phyloP scores from a whole-genome alignment of 2,797 vertebrate species.

The Macrochelys suwanniensis region DNA sequence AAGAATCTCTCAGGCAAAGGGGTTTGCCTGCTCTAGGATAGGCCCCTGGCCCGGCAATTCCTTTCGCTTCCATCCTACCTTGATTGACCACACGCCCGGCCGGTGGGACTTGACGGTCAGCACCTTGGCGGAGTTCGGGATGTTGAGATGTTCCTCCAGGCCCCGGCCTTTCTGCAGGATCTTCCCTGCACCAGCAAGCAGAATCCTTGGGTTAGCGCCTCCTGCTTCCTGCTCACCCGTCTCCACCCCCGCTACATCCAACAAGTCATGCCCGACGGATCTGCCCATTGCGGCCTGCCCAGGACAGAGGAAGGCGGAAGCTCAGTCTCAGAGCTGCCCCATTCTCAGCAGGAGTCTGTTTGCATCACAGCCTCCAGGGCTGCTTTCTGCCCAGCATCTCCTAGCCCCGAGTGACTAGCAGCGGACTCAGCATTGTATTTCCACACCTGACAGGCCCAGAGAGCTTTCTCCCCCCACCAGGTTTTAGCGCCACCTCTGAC shows the following conservation, averaged over 20 bases:
- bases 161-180: conserved; percentile 86
- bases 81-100: conserved; percentile 91
- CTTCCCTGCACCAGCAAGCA: conserved; percentile 80
- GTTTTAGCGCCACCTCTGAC: background rate
- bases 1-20: background rate
- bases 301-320: background rate
- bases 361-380: background rate
- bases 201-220: background rate
- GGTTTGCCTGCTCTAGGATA: background rate
- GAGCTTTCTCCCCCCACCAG: background rate
- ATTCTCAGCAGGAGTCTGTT: background rate
- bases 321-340: background rate
- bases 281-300: background rate
- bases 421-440: background rate
- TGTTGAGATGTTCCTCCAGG: conserved; percentile 91
- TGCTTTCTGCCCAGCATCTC: background rate
- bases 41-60: rapidly evolving
- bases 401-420: too few relatives aligned
- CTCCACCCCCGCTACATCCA: background rate
- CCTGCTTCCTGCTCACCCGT: rapidly evolving
- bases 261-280: too few relatives aligned
- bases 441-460: background rate
- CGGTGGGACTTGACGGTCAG: conserved; percentile 90
- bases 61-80: conserved; percentile 80
- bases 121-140: conserved; percentile 93